phyloP scores from a whole-genome alignment of 2,797 vertebrate genomes.

The Hippocampus kuda region DNA sequence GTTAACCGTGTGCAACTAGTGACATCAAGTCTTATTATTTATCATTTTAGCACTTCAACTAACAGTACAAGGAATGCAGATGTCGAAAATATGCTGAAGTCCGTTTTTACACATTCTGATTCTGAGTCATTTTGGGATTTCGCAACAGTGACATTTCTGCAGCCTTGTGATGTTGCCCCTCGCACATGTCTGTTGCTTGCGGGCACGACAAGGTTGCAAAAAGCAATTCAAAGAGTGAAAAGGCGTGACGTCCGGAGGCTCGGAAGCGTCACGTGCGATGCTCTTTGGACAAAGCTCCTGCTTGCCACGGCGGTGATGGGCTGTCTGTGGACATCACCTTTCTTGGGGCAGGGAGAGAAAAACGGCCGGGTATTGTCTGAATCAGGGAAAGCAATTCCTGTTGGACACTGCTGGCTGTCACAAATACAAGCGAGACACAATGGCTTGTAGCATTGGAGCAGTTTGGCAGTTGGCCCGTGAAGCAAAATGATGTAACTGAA shows the following conservation, averaged over 20 bases:
- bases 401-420: constrained; percentile 52
- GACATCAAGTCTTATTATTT: too few relatives aligned
- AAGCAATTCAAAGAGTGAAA: constrained; percentile 58
- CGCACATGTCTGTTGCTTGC: constrained; percentile 38
- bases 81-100: background rate
- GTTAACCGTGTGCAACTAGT: too few relatives aligned
- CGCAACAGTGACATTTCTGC: constrained; percentile 20
- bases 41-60: too few relatives aligned
- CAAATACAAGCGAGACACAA: constrained; percentile 9
- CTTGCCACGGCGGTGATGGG: constrained; percentile 60
- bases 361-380: constrained; percentile 53
- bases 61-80: too few relatives aligned
- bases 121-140: too few relatives aligned
- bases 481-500: too few relatives aligned
- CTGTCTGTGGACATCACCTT: constrained; percentile 40
- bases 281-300: constrained; percentile 65
- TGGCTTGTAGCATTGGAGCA: background rate
- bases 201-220: constrained; percentile 56
- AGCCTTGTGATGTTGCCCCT: constrained; percentile 40
- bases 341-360: constrained; percentile 65
- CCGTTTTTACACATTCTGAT: background rate
- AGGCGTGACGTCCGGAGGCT: constrained; percentile 63
- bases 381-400: constrained; percentile 49
- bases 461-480: too few relatives aligned
- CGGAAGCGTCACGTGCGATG: constrained; percentile 66